Evolutionary conservation across 1,140 invertebrate genomes (phyloP), one percentile per base, ranked within the genome.

Genomic region (Hycleus phaleratus): DNA sequence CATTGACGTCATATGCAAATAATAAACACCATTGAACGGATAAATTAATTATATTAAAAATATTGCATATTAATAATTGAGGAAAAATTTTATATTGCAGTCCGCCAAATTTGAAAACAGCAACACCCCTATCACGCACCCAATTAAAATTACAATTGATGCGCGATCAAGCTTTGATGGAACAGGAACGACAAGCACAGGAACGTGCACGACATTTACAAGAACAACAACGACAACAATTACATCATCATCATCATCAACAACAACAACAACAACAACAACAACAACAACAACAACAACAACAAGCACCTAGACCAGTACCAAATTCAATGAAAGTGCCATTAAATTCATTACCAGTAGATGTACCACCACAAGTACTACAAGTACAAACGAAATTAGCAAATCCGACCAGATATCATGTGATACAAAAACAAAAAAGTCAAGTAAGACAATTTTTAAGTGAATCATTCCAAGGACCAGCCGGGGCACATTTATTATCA

Each of bases 331-430:
- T 80, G 8, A 75, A 75, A 58, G 76, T 80, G 4, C 79, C 81
- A 18, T 59, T 84, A 25, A 76, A 82, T 43, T 81, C 77, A 26
- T 81, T 84, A 49, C 79, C 79, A 43, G 81, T 88, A 39, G 87
- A 89, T 68, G 82, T 90, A 45, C 88, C 88, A 47, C 83, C 86
- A 38, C 87, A 90, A 79, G 86, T 90, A 50, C 76, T 91, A 51
- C 85, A 90, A 80, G 89, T 92, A 51, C 81, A 85, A 71, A 93
- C 90, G 18, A 81, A 86, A 58, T 74, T 95, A 68, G 88, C 93
- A 73, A 93, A 95, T 75, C 93, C 93, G 46, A 95, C 93, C 12
- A 81, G 85, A 62, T 95, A 94, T 75, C 91, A 95, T 78, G 88
- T 95, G 55, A 86, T 90, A 53, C 87, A 95, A 75, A 93, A 88